Conservation (phyloP, 2,113 vertebrate genomes). For the Anguilla rostrata region DNA sequence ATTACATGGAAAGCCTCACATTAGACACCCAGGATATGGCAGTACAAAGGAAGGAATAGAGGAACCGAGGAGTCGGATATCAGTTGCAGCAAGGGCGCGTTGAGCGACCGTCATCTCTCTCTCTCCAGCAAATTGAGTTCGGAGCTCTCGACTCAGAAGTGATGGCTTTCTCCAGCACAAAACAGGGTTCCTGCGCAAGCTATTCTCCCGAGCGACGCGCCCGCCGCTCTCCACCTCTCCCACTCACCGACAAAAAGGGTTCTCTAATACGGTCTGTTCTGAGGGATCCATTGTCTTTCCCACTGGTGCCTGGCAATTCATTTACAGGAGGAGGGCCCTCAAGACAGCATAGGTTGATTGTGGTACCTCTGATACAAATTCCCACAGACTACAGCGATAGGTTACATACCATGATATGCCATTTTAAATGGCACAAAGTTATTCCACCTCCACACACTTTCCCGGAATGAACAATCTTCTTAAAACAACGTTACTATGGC, state of each 20-base stretch:
- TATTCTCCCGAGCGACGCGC: not conserved
- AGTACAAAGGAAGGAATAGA: not conserved
- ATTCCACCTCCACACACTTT: not conserved
- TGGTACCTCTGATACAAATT: not conserved
- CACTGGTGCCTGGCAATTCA: too few relatives aligned
- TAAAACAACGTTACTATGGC: not conserved
- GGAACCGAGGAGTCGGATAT: not conserved
- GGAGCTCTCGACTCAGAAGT: not conserved
- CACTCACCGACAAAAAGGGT: not conserved
- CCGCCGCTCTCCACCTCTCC: not conserved
- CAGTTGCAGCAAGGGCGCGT: not conserved
- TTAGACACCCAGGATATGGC: not conserved
- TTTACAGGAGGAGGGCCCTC: not conserved
- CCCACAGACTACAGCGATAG: not conserved
- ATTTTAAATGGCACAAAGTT: not conserved
- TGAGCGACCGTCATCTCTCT: not conserved
- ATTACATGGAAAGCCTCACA: slow-evolving; percentile 6
- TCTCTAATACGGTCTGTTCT: not conserved
- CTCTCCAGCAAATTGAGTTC: slow-evolving; percentile 4
- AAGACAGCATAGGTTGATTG: not conserved
- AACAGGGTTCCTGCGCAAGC: not conserved
- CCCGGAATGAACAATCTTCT: not conserved
- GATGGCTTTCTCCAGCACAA: not conserved
- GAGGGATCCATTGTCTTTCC: not conserved
- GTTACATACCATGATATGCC: not conserved